Base-by-base conservation (phyloP, 2,113 vertebrate genomes). In the Aegypius monachus region DNA sequence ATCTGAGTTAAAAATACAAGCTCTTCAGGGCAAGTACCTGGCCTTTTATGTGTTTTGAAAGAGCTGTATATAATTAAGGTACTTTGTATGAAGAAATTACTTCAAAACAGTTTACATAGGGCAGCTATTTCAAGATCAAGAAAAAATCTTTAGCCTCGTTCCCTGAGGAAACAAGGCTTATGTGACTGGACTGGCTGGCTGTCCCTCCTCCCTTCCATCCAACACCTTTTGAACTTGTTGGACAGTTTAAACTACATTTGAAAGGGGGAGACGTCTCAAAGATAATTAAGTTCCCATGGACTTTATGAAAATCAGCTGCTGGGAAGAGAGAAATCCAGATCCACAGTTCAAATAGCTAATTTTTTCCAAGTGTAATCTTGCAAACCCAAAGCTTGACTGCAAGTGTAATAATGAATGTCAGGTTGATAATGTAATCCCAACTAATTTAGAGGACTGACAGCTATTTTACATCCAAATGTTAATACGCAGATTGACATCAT, bases 51-150 rank as follows among this genome's bases (percentile, higher is more conserved):
- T 96, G 93, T 97, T 97, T 91, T 93, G 94, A 94, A 96, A 96
- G 94, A 94, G 55, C 78, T 94, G 74, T 91, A 82, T 96, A 50
- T 97, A 96, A 96, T 97, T 97, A 96, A 95, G 72, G 79, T 93
- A 95, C 85, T 97, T 95, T 95, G 94, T 97, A 97, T 92, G 94
- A 94, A 97, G 96, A 94, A 96, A 96, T 96, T 97, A 93, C 93
- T 97, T 96, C 84, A 94, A 87, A 96, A 97, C 87, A 85, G 94
- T 97, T 97, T 95, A 96, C 95, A 95, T 0, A 95, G 95, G 96
- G 95, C 95, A 96, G 79, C 87, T 97, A 92, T 97, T 97, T 96
- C 93, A 93, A 95, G 94, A 97, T 97, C 89, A 97, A 97, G 96
- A 88, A 96, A 96, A 96, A 94, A 96, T 96, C 82, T 92, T 96